Base-by-base conservation (phyloP, 2,113 vertebrate genomes). In the Coracopsis vasa region DNA sequence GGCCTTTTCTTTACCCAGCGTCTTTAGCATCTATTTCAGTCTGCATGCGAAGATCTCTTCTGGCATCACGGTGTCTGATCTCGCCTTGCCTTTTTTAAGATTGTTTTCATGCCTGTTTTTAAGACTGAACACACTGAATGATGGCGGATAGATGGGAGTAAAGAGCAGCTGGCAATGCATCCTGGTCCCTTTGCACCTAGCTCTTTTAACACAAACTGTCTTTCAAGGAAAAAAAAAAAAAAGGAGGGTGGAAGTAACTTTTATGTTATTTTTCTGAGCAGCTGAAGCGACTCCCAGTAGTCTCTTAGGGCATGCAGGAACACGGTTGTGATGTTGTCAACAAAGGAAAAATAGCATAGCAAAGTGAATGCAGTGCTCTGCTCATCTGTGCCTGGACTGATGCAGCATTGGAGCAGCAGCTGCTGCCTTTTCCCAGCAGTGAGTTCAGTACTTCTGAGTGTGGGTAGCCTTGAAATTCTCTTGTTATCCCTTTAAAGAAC, bases 191-290 rank as follows among this genome's bases (percentile, higher is more conserved):
- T 31, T 80, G 74, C 1, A 4, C 61, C 42, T 77, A 48, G 79
- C 48, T 94, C 81, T 95, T 87, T 77, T 95, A 86, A 90, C 70
- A 91, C 48, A 88, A 95, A 92, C 67, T 28, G 65, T 39, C 71
- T 92, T 97, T 94, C 74, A 90, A 58, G 62, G 91, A 92, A 66
- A 77, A 37, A 87, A 92, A 42, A 80, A n/a, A 41, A 60, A 17
- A 11, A 19, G 41, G 11, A 5, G 13, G 10, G 11, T 8, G 0
- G 24, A 81, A 80, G 53, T 54, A 3, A 41, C 82, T 95, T 92
- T 80, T 81, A n/a, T 61, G 61, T 67, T 89, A 86, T 91, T 78
- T 84, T 89, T 97, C 92, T 89, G 85, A 97, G 82, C 44, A 44
- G 64, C 79, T 96, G 73, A 81, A 79, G 69, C 87, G 82, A 60